These are phyloP conservation scores for Scotopteryx bipunctaria DNA, from an alignment of 2,888 invertebrate genomes.

Conservation along the genomic window DNA sequence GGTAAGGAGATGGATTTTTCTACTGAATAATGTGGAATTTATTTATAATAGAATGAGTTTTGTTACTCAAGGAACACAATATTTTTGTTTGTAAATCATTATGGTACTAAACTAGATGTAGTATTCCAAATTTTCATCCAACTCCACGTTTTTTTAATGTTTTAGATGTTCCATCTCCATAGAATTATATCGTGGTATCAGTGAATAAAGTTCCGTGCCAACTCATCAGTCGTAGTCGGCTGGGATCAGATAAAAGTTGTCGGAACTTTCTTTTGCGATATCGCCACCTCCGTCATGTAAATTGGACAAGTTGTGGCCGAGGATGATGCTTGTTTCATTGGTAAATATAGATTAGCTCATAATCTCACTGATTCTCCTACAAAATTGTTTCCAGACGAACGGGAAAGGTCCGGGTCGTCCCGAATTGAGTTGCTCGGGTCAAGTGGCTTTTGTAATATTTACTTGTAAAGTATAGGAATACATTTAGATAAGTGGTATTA, in stretches of 20 bases:
- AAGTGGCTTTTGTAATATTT: slow-evolving; percentile 42
- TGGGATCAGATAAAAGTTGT: slow-evolving; percentile 79
- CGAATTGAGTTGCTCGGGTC: slow-evolving; percentile 40
- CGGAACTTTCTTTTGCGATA: slow-evolving; percentile 79
- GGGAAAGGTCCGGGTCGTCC: slow-evolving; percentile 36
- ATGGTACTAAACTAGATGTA: too few species aligned
- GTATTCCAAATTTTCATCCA: too few species aligned
- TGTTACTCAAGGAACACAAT: too few species aligned
- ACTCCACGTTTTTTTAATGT: too few species aligned
- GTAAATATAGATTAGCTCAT: slow-evolving; percentile 72
- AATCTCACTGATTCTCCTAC: slow-evolving; percentile 62
- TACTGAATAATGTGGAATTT: too few species aligned
- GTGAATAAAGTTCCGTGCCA: slow-evolving; percentile 77
- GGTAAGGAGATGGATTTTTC: slow-evolving; percentile 52
- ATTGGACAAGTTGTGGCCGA: slow-evolving; percentile 75
- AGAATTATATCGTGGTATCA: slow-evolving; percentile 62
- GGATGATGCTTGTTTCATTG: slow-evolving; percentile 74
- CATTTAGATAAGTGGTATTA: slow-evolving; percentile 15
- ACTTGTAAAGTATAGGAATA: slow-evolving; percentile 20
- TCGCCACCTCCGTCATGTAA: slow-evolving; percentile 81
- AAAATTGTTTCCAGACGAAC: slow-evolving; percentile 61
- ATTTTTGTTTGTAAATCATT: too few species aligned
- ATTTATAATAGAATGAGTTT: too few species aligned
- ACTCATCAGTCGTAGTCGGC: slow-evolving; percentile 78
- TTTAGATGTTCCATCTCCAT: slow-evolving; percentile 55